Percentiles rank a stretch among this genome's conserved stretches.
Conservation (phyloP, 2,888 invertebrate genomes). For the Tenthredo notha region DNA sequence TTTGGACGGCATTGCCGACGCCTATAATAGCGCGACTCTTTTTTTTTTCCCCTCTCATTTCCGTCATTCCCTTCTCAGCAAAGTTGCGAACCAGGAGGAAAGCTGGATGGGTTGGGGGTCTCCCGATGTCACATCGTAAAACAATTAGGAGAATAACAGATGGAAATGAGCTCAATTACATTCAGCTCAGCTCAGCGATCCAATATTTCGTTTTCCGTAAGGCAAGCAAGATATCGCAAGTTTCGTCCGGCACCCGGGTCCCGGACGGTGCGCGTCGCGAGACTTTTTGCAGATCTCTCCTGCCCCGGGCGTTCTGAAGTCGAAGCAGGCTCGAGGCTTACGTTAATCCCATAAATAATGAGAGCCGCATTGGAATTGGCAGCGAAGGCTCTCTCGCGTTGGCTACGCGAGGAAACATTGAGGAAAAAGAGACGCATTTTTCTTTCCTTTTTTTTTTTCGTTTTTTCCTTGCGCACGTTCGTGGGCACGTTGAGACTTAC, state of each 20-base stretch:
- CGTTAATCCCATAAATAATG: slow-evolving; percentile 62
- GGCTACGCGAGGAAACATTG: slow-evolving; percentile 27
- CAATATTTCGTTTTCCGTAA: slow-evolving; percentile 54
- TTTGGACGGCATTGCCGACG: slow-evolving; percentile 25
- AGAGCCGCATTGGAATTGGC: slow-evolving; percentile 55
- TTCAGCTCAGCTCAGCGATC: slow-evolving; percentile 56
- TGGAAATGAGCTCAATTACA: slow-evolving; percentile 63
- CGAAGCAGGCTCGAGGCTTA: slow-evolving; percentile 55
- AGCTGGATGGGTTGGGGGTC: slow-evolving; percentile 28
- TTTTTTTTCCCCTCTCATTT: background rate
- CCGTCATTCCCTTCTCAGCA: background rate
- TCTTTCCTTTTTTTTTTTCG: background rate
- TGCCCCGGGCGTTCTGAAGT: slow-evolving; percentile 38
- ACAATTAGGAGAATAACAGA: slow-evolving; percentile 65
- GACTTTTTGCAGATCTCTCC: slow-evolving; percentile 55
- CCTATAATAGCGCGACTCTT: background rate
- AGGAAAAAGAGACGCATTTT: background rate
- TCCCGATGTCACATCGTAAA: slow-evolving; percentile 61
- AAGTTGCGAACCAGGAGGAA: slow-evolving; percentile 15
- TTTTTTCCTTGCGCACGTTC: background rate
- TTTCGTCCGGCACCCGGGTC: slow-evolving; percentile 47
- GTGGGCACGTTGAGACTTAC: background rate
- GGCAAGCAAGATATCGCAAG: slow-evolving; percentile 59
- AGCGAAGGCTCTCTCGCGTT: slow-evolving; percentile 22
- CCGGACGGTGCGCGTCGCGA: slow-evolving; percentile 31